Evolutionary conservation across 2,113 vertebrate species (phyloP).

Genomic region (Heliornis fulica): DNA sequence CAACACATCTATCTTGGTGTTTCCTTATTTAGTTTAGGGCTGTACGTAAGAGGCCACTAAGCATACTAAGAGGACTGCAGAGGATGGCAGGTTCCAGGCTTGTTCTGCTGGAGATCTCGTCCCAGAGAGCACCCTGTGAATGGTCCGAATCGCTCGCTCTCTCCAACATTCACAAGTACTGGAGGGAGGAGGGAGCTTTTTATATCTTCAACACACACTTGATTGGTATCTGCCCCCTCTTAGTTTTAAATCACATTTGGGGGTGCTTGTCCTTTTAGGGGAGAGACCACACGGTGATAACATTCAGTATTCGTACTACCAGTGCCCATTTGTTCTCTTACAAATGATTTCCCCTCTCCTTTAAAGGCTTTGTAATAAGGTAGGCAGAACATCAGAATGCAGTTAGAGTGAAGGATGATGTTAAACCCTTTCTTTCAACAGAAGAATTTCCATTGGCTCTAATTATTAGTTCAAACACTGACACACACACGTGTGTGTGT

Average conservation of each 20-base stretch:
- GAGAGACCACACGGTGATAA: background rate
- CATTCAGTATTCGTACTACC: background rate
- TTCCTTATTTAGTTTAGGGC: conserved; percentile 17
- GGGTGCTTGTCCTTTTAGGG: background rate
- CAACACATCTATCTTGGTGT: background rate
- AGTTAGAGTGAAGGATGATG: background rate
- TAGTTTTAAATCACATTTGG: background rate
- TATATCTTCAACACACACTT: background rate
- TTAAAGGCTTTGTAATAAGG: conserved; percentile 42
- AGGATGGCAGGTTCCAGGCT: background rate
- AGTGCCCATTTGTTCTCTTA: background rate
- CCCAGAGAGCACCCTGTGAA: accelerated
- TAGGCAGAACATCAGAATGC: conserved; percentile 24
- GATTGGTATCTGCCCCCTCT: background rate
- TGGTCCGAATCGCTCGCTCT: background rate
- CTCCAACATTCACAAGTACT: background rate
- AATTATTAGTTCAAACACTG: conserved; percentile 57
- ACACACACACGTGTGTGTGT: background rate
- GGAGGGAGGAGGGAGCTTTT: background rate
- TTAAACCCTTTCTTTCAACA: conserved; percentile 17
- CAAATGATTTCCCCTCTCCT: background rate
- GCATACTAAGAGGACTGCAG: background rate
- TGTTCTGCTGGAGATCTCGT: background rate
- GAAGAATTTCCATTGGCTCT: conserved; percentile 51
- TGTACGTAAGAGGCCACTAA: background rate